phyloP scores from a whole-genome alignment of 2,888 invertebrate species.

The Nephrotoma appendiculata region DNA sequence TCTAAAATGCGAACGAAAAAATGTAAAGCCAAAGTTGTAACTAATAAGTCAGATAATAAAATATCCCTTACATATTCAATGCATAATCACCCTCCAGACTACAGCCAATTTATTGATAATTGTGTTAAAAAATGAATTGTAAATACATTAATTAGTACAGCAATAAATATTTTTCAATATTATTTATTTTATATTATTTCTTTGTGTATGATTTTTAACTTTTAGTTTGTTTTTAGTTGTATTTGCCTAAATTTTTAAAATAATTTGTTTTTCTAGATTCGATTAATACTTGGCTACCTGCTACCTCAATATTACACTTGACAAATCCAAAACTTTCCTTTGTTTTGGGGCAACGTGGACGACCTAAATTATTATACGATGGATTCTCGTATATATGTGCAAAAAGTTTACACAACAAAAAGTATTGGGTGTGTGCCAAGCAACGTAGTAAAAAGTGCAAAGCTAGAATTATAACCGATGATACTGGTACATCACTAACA shows the following conservation, averaged over 20 bases:
- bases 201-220: background rate
- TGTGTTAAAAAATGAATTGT: slow-evolving; percentile 1
- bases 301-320: background rate
- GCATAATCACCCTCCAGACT: slow-evolving; percentile 13
- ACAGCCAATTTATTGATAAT: slow-evolving; percentile 5
- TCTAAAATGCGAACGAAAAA: slow-evolving; percentile 8
- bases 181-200: background rate
- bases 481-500: slow-evolving; percentile 18
- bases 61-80: slow-evolving; percentile 6
- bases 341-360: slow-evolving; percentile 23
- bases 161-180: background rate
- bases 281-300: background rate
- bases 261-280: background rate
- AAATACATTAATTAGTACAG: background rate
- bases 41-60: slow-evolving; percentile 6
- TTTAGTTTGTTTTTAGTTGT: background rate
- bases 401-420: slow-evolving; percentile 21
- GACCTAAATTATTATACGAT: slow-evolving; percentile 21
- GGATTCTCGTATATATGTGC: slow-evolving; percentile 24
- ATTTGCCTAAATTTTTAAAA: background rate
- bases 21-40: slow-evolving; percentile 11
- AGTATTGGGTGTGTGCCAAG: slow-evolving; percentile 27
- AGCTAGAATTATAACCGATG: slow-evolving; percentile 23
- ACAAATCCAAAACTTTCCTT: slow-evolving; percentile 11
- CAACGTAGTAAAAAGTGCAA: slow-evolving; percentile 25